These are phyloP conservation scores for Catostylus mosaicus DNA, from an alignment of 30 jellyfish, hydroid and myxozoan species.

Conservation along the genomic window DNA sequence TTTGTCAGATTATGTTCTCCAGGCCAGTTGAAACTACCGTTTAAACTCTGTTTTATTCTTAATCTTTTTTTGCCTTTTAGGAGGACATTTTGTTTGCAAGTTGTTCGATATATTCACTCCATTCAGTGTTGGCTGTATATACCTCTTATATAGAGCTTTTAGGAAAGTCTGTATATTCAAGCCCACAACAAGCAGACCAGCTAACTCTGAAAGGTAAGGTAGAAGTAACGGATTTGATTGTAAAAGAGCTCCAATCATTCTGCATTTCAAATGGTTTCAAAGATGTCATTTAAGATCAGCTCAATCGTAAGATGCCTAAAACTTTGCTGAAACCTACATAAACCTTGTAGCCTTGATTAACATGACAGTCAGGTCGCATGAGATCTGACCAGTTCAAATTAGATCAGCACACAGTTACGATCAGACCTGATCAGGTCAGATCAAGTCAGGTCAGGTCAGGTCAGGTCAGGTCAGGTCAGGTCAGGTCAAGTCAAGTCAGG, in stretches of 20 bases:
- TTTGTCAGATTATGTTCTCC: too few relatives aligned
- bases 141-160: slow-evolving; percentile 81
- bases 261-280: too few relatives aligned
- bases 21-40: too few relatives aligned
- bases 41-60: too few relatives aligned
- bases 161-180: slow-evolving; percentile 81
- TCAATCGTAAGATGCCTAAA: too few relatives aligned
- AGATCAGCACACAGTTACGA: too few relatives aligned
- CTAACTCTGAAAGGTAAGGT: slow-evolving; percentile 89
- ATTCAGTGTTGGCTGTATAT: slow-evolving; percentile 92
- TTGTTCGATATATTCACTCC: slow-evolving; percentile 91
- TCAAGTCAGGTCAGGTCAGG: slow-evolving; percentile 4
- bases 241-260: too few relatives aligned
- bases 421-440: slow-evolving; percentile 8
- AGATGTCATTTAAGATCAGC: too few relatives aligned
- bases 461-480: background rate
- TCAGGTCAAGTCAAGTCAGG: background rate
- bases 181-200: slow-evolving; percentile 97
- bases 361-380: background rate
- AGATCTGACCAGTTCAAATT: background rate
- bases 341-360: too few relatives aligned
- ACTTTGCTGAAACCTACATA: too few relatives aligned
- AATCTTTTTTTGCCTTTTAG: slow-evolving; percentile 11
- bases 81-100: slow-evolving; percentile 97
- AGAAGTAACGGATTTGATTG: too few relatives aligned